phyloP scores from a whole-genome alignment of 2,797 vertebrate species.

The Diplodus puntazzo region DNA sequence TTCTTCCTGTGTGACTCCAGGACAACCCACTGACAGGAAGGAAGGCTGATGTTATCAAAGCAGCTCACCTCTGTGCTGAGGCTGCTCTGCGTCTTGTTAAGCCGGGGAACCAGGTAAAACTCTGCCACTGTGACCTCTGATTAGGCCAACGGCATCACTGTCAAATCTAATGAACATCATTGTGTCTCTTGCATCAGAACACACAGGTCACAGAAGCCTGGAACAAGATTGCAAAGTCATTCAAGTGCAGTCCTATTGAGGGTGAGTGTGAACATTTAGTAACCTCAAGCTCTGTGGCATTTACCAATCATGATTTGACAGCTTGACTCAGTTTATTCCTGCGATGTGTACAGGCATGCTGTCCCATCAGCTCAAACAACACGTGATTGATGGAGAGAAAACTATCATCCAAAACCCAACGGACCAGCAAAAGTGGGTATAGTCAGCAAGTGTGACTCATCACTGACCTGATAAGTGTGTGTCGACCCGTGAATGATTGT shows the following conservation, averaged over 20 bases:
- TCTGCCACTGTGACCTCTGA: background rate
- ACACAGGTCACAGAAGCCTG: conserved; percentile 97
- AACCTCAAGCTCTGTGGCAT: background rate
- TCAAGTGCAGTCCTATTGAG: conserved; percentile 96
- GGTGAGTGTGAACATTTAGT: conserved; percentile 81
- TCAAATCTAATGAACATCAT: background rate
- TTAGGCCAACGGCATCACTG: background rate
- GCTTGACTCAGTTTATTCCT: conserved; percentile 24
- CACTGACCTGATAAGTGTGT: background rate
- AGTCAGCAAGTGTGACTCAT: background rate
- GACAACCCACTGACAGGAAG: conserved; percentile 91
- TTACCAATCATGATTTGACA: background rate
- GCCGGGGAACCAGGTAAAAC: conserved; percentile 94
- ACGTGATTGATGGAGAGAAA: conserved; percentile 97
- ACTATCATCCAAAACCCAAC: conserved; percentile 98
- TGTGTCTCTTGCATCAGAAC: conserved; percentile 85
- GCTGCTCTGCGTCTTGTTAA: conserved; percentile 97
- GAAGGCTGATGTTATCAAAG: conserved; percentile 95
- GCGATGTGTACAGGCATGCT: conserved; percentile 90
- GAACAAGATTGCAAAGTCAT: conserved; percentile 98
- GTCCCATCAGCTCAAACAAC: conserved; percentile 98
- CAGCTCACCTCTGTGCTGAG: conserved; percentile 95
- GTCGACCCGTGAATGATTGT: background rate
- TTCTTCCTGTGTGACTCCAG: conserved; percentile 71
- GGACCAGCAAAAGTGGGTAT: conserved; percentile 95